Conservation (phyloP, 1,140 invertebrate species). For the Orussus abietinus region DNA sequence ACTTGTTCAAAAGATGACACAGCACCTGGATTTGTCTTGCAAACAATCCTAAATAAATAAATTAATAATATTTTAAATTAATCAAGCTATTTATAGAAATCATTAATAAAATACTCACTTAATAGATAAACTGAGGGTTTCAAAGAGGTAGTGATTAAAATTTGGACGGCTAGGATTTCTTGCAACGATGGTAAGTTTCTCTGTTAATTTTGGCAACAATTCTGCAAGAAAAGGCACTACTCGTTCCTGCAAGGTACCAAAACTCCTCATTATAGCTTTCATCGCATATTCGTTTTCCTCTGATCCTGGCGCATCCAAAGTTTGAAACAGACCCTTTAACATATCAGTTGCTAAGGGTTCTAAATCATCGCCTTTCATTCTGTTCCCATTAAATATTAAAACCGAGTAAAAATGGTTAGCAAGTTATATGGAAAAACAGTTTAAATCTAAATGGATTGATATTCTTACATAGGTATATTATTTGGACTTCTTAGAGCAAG, state of each 20-base stretch:
- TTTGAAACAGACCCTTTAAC: conserved; percentile 71
- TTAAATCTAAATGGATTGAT: conserved; percentile 11
- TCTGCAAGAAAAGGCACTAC: conserved; percentile 77
- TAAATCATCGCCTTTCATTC: conserved; percentile 59
- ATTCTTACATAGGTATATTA: conserved; percentile 56
- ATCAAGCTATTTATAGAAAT: background rate
- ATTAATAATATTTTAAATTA: conserved; percentile 10
- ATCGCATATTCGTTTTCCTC: conserved; percentile 96
- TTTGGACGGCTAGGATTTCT: conserved; percentile 95
- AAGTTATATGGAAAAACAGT: conserved; percentile 9
- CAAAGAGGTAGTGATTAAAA: conserved; percentile 97
- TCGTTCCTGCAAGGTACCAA: conserved; percentile 75
- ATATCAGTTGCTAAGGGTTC: conserved; percentile 63
- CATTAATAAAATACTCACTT: conserved; percentile 55
- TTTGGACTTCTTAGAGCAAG: conserved; percentile 66
- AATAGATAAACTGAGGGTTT: conserved; percentile 84
- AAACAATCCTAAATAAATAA: conserved; percentile 68
- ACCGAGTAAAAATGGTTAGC: conserved; percentile 15
- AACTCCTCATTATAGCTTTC: conserved; percentile 92
- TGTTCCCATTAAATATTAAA: conserved; percentile 30
- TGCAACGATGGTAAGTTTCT: conserved; percentile 78
- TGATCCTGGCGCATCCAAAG: conserved; percentile 68
- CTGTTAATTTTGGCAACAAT: conserved; percentile 78
- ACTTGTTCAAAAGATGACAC: conserved; percentile 87
- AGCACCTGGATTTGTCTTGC: conserved; percentile 71